Evolutionary conservation across 2,113 vertebrate genomes (phyloP), one percentile per base, ranked within the genome.

Genomic region (Etheostoma spectabile): DNA sequence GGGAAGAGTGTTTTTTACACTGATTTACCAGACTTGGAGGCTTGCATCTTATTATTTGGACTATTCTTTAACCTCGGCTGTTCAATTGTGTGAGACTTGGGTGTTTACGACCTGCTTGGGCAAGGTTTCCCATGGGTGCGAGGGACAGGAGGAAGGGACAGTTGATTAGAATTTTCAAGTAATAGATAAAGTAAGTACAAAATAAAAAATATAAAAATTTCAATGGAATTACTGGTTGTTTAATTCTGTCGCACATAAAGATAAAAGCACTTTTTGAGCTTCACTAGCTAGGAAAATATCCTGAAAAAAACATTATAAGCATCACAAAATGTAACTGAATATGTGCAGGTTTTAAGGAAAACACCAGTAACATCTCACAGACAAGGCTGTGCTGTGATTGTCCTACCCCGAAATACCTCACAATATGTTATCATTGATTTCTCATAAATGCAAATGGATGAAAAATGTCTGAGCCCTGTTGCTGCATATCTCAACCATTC

Each of bases 31-130:
- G 92, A 87, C 91, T 86, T 59, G 77, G 91, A 92, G 85, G 91
- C 88, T 88, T 91, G 93, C 94, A 94, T 94, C 88, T 93, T 91
- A 95, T 94, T 95, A 95, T 93, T 92, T 88, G 85, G 89, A 93
- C 92, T 95, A 95, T 94, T 93, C 88, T 95, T 95, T 95, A 95
- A 95, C 95, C 89, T 82, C 86, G 55, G 75, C 89, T 92, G 92
- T 89, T 95, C 93, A 94, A 92, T 92, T 92, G 94, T 92, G 92
- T 93, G 93, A 93, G 91, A 93, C 93, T 82, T 68, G 74, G 51
- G 52, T 88, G 88, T 93, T 95, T 92, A 92, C 65, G 83, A 92
- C 74, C 89, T 84, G 73, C 76, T 52, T 67, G 72, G 65, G 76
- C 73, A 86, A 76, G 30, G 78, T 91, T 95, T 93, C 90, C 77